Percentiles rank a stretch among this genome's conserved stretches.
phyloP scores from a whole-genome alignment of 30 jellyfish, hydroid and myxozoan species.

The Haliclystus octoradiatus region DNA sequence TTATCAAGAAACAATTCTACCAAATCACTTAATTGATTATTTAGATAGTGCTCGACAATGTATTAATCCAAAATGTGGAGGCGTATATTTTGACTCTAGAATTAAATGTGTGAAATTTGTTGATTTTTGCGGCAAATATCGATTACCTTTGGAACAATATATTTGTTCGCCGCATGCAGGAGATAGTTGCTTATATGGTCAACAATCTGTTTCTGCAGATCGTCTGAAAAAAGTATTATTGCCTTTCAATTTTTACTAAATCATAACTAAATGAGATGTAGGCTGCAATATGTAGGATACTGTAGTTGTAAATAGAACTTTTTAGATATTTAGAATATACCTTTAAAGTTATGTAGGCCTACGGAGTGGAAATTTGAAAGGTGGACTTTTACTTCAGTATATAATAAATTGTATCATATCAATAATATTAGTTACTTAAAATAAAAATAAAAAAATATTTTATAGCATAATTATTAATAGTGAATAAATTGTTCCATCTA shows the following conservation, averaged over 20 bases:
- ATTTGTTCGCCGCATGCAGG: conserved; percentile 85
- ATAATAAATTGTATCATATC: no score
- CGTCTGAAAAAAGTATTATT: conserved; percentile 60
- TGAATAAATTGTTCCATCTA: no score
- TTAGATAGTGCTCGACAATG: conserved; percentile 91
- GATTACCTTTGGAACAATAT: conserved; percentile 91
- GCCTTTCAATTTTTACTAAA: conserved; percentile 30
- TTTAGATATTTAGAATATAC: no score
- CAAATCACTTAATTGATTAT: conserved; percentile 46
- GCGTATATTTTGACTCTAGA: conserved; percentile 96
- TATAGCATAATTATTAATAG: no score
- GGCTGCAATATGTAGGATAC: no score
- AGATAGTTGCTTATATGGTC: conserved; percentile 7
- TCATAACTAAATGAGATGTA: no score
- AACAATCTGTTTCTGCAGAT: conserved; percentile 44
- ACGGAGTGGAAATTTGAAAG: no score
- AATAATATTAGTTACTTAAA: no score
- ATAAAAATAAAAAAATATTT: no score
- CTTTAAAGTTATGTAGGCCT: no score
- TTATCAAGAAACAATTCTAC: conserved; percentile 29
- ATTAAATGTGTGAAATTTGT: conserved; percentile 87
- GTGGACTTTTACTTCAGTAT: no score
- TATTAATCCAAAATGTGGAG: conserved; percentile 95
- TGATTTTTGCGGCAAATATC: conserved; percentile 90
- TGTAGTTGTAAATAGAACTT: no score